Base-by-base conservation (phyloP, 2,113 vertebrate species). In the Columba livia region DNA sequence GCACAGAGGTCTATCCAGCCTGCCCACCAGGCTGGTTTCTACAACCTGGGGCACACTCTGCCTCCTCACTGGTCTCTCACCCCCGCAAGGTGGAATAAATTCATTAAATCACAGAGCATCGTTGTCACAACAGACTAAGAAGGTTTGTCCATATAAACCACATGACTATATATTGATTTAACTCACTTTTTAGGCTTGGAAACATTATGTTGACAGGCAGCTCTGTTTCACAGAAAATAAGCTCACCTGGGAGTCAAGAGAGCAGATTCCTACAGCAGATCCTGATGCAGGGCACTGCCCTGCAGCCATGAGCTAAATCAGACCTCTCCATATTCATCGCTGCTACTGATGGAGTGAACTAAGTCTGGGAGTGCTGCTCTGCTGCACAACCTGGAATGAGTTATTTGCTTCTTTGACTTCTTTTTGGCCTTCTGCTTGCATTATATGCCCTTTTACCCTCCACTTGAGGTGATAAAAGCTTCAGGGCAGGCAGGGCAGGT, bases 121-220 rank as follows among this genome's bases (percentile, higher is more conserved):
- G 0, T 32, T 66, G 44, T 71, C 58, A 34, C 24, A 71, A 92
- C 2, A 53, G 73, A 62, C 75, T 44, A 38, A 64, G 88, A 89
- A 90, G 71, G 48, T 84, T 80, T 77, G 64, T 50, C 60, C 72
- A 61, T n/a, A 90, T 48, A 70, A 66, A 92, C 34, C 32, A 75
- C 61, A 70, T 25, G 70, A 69, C 62, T 94, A 88, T 26, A 67
- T 31, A 85, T 20, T 31, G 10, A 73, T 83, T 58, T 71, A 62
- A 91, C 9, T 38, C 25, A 54, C 54, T 23, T 88, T 81, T 65
- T 71, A 86, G 53, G 38, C 66, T 87, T 87, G 62, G 88, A 83
- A 92, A 88, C 2, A 7, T 4, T 4, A 48, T 17, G 24, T 85
- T 92, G 94, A 83, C 74, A 92, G 82, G 80, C 58, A 93, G 79